A percentile compares a stretch with the other conserved stretches of the same genome.
These are phyloP conservation scores for Drosophila anomalipes DNA, from an alignment of 2,888 invertebrate genomes.

Conservation along the genomic window DNA sequence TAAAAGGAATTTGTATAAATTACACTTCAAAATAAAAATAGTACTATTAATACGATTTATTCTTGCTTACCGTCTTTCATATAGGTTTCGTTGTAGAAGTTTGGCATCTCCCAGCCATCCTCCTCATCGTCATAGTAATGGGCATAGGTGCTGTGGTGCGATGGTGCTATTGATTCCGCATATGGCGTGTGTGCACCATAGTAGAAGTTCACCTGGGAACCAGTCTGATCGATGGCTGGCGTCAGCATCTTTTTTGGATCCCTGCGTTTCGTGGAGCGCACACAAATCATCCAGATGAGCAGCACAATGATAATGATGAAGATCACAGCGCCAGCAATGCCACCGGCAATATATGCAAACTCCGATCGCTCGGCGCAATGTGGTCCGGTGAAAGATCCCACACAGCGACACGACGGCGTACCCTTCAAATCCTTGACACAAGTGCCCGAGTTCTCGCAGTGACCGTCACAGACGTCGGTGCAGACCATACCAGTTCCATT, in stretches of 20 bases:
- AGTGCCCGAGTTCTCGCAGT: conserved; percentile 95
- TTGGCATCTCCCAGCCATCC: conserved; percentile 99
- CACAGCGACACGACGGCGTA: conserved; percentile 94
- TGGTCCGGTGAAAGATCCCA: conserved; percentile 96
- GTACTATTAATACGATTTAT: background rate
- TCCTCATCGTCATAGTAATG: conserved; percentile 98
- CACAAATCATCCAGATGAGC: conserved; percentile 98
- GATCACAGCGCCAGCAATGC: conserved; percentile 97
- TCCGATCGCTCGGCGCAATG: conserved; percentile 96
- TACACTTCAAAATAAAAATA: background rate
- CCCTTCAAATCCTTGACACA: conserved; percentile 94
- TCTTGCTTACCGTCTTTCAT: conserved; percentile 91
- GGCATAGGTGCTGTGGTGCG: conserved; percentile 97
- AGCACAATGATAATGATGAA: conserved; percentile 96
- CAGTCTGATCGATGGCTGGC: conserved; percentile 95
- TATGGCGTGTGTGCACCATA: conserved; percentile 97
- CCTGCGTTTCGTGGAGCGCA: conserved; percentile 93
- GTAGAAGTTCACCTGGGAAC: conserved; percentile 98
- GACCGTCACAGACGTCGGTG: conserved; percentile 92
- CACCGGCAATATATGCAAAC: conserved; percentile 97
- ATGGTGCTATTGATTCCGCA: conserved; percentile 97
- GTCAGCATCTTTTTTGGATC: conserved; percentile 96
- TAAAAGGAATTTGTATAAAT: background rate
- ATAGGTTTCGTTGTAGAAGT: conserved; percentile 98
- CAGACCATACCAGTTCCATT: conserved; percentile 94